Evolutionary conservation across 2,888 invertebrate species (phyloP).

Genomic region (Temnothorax rugatulus): DNA sequence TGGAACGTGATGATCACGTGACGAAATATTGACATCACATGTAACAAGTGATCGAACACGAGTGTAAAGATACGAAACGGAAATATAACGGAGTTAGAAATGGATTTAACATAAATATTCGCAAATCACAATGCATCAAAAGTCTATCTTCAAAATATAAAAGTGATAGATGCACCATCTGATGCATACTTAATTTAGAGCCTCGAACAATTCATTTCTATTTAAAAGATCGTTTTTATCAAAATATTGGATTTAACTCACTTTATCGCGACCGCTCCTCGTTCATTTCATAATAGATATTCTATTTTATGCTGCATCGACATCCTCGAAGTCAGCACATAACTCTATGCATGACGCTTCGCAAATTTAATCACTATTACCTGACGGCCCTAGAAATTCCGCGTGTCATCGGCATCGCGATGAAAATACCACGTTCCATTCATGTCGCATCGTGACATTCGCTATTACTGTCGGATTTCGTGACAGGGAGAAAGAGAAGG

Average conservation of each 20-base stretch:
- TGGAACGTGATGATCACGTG: constrained; percentile 15
- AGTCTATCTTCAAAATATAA: neutral
- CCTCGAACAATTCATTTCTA: neutral
- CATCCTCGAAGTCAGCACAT: neutral
- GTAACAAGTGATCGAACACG: neutral
- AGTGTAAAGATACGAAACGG: neutral
- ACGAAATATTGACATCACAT: constrained; percentile 22
- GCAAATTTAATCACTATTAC: constrained; percentile 26
- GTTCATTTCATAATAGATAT: neutral
- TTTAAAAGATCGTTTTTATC: neutral
- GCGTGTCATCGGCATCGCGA: constrained; percentile 32
- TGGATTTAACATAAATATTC: neutral
- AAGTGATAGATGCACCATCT: neutral
- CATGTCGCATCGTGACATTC: constrained; percentile 26
- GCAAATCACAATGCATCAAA: neutral
- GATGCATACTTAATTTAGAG: neutral
- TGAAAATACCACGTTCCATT: constrained; percentile 48
- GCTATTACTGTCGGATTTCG: constrained; percentile 12
- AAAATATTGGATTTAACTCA: neutral
- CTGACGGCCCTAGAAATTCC: constrained; percentile 17
- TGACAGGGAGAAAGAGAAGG: neutral
- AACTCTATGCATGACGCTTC: neutral
- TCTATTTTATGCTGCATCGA: neutral
- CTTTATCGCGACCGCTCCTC: neutral
- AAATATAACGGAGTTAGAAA: neutral